Percentiles rank a stretch among this genome's conserved stretches.
Conservation (phyloP, 2,888 invertebrate species). For the Nomada hirtipes region DNA sequence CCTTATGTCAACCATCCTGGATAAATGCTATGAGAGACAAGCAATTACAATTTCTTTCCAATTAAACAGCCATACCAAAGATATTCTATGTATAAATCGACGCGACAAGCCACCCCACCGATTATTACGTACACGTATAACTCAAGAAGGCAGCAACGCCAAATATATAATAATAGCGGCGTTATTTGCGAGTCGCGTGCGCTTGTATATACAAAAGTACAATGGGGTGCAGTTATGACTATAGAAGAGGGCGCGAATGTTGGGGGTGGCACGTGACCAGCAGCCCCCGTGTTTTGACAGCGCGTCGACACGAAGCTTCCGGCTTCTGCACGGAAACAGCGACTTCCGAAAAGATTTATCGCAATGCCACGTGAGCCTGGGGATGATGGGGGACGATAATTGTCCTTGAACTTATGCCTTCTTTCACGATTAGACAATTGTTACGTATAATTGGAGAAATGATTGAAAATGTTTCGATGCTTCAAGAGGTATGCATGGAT, state of each 20-base stretch:
- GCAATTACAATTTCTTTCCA: background rate
- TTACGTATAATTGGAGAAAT: background rate
- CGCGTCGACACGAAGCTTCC: conserved; percentile 79
- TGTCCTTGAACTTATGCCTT: conserved; percentile 65
- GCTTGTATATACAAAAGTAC: conserved; percentile 50
- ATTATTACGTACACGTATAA: background rate
- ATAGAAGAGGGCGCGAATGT: conserved; percentile 76
- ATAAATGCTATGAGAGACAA: background rate
- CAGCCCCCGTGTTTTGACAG: conserved; percentile 82
- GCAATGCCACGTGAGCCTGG: conserved; percentile 73
- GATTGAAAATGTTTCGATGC: background rate
- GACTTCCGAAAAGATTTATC: conserved; percentile 78
- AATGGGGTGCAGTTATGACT: conserved; percentile 73
- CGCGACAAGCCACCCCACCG: background rate
- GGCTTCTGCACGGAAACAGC: conserved; percentile 68
- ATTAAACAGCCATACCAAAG: conserved; percentile 10
- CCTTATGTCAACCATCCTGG: too few species aligned
- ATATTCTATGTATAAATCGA: background rate
- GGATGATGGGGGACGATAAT: conserved; percentile 65
- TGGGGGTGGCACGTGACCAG: conserved; percentile 79
- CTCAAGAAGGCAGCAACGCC: background rate
- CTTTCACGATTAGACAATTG: conserved; percentile 14
- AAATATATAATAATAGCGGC: conserved; percentile 42
- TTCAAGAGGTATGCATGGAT: too few species aligned
- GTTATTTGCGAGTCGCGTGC: conserved; percentile 58